Evolutionary conservation across 2,113 vertebrate species (phyloP).

Genomic region (Podiceps cristatus): DNA sequence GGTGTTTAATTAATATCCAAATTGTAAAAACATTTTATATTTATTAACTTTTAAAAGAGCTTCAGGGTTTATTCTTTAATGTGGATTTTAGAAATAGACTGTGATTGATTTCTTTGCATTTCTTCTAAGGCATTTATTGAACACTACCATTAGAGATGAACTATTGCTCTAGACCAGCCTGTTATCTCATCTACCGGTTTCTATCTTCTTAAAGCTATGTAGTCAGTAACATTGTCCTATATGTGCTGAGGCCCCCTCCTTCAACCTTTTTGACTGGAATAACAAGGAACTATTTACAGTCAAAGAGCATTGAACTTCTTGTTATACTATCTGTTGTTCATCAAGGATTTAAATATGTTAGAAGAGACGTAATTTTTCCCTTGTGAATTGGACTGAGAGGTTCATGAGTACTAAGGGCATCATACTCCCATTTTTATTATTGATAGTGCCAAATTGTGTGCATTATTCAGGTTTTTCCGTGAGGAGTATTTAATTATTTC

Average conservation of each 20-base stretch:
- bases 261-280: neutral
- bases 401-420: neutral
- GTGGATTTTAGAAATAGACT: neutral
- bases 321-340: neutral
- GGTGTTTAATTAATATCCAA: neutral
- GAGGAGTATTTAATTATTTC: neutral
- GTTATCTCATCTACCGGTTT: neutral
- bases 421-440: neutral
- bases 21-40: neutral
- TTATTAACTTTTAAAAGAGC: neutral
- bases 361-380: neutral
- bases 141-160: neutral
- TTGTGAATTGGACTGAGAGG: neutral
- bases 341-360: neutral
- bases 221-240: neutral
- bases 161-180: neutral
- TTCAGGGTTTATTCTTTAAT: neutral
- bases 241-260: accelerated
- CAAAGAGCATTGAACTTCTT: neutral
- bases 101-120: neutral
- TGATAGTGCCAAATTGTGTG: neutral
- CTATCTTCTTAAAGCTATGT: neutral
- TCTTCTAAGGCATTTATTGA: neutral
- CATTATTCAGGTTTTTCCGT: neutral
- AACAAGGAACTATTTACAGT: neutral